Evolutionary conservation across 1,140 invertebrate species (phyloP).

Genomic region (Schlechtendalia chinensis): DNA sequence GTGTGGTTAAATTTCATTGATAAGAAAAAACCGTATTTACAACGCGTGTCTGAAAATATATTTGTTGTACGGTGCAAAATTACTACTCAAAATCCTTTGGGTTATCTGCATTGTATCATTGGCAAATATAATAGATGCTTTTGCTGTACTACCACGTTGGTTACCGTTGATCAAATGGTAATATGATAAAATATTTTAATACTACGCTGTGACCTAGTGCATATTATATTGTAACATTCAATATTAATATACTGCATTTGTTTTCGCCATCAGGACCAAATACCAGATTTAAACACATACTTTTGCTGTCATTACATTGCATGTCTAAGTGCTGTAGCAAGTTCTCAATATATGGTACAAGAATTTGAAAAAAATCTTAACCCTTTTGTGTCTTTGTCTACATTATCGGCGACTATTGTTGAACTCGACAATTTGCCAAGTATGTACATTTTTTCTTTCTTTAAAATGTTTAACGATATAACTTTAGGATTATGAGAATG

Average conservation of each 20-base stretch:
- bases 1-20: conserved; percentile 58
- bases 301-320: conserved; percentile 69
- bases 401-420: conserved; percentile 10
- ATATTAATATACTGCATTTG: not conserved
- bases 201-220: no score
- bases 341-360: conserved; percentile 65
- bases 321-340: conserved; percentile 77
- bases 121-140: conserved; percentile 48
- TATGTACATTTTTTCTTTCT: not conserved
- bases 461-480: no score
- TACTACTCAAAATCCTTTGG: conserved; percentile 68
- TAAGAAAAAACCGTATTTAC: conserved; percentile 63
- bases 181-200: not conserved
- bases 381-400: conserved; percentile 22
- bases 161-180: conserved; percentile 47
- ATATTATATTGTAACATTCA: not conserved
- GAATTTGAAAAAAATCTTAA: conserved; percentile 62
- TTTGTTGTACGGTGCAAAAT: conserved; percentile 76
- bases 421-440: conserved; percentile 26
- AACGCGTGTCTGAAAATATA: conserved; percentile 73
- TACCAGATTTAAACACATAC: conserved; percentile 53
- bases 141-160: conserved; percentile 31
- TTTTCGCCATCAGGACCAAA: conserved; percentile 51
- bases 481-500: no score
- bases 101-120: conserved; percentile 66